Conservation (phyloP, 2,797 vertebrate genomes). For the Otolemur crassicaudatus region DNA sequence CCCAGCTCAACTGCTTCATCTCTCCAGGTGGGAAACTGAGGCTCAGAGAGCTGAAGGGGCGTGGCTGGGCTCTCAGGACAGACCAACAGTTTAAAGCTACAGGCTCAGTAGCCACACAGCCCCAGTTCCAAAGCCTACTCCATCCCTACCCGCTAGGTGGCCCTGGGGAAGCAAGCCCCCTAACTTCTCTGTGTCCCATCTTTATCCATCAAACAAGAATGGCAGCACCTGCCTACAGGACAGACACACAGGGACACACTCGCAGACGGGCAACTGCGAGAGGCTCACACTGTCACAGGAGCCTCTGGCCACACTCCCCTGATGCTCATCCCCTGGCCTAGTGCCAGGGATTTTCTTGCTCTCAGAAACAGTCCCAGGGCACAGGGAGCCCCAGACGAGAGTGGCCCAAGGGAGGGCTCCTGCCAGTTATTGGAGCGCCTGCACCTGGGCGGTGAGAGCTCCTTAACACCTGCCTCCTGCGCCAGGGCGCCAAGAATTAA, state of each 20-base stretch:
- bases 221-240: accelerated
- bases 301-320: accelerated
- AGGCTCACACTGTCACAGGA: accelerated
- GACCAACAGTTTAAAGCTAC: background rate
- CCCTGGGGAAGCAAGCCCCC: background rate
- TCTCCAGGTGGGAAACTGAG: background rate
- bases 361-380: background rate
- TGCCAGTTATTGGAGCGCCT: background rate
- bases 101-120: background rate
- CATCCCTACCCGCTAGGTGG: accelerated
- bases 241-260: background rate
- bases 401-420: background rate
- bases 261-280: accelerated
- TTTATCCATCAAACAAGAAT: accelerated
- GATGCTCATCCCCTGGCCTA: accelerated
- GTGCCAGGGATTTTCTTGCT: background rate
- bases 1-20: accelerated
- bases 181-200: background rate
- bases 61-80: background rate
- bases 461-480: conserved; percentile 17
- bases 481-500: conserved; percentile 12
- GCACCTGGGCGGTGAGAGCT: background rate
- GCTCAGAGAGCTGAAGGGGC: background rate
- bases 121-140: no score
- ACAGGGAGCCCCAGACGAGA: background rate